Evolutionary conservation across 2,888 invertebrate species (phyloP).

Genomic region (Alloplasta piceator): DNA sequence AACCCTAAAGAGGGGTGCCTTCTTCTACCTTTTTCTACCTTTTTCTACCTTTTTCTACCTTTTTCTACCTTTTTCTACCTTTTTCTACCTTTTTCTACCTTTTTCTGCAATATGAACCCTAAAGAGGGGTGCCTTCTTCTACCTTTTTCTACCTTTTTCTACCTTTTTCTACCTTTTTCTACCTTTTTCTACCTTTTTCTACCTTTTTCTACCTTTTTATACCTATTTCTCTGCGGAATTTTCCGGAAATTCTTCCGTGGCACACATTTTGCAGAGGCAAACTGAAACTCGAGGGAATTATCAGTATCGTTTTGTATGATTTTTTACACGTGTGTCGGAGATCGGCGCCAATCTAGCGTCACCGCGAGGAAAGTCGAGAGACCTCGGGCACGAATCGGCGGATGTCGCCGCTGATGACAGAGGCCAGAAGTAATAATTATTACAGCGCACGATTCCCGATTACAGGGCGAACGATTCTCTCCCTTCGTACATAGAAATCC

Average conservation of each 20-base stretch:
- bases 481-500: conserved; percentile 53
- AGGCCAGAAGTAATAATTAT: conserved; percentile 80
- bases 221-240: conserved; percentile 59
- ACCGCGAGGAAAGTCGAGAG: conserved; percentile 11
- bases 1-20: too few relatives aligned
- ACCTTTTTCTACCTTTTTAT: too few relatives aligned
- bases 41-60: too few relatives aligned
- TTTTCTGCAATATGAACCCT: too few relatives aligned
- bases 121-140: too few relatives aligned
- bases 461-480: conserved; percentile 78
- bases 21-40: too few relatives aligned
- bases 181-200: too few relatives aligned
- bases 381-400: conserved; percentile 47
- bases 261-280: conserved; percentile 9
- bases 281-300: conserved; percentile 23
- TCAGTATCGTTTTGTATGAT: conserved; percentile 20
- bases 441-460: conserved; percentile 82
- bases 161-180: too few relatives aligned
- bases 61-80: too few relatives aligned
- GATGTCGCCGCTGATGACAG: conserved; percentile 82
- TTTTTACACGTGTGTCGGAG: conserved; percentile 18
- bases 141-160: too few relatives aligned
- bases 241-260: conserved; percentile 17
- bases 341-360: conserved; percentile 47
- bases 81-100: too few relatives aligned